phyloP scores from a whole-genome alignment of 2,797 vertebrate species.

The Poeciliopsis infans region DNA sequence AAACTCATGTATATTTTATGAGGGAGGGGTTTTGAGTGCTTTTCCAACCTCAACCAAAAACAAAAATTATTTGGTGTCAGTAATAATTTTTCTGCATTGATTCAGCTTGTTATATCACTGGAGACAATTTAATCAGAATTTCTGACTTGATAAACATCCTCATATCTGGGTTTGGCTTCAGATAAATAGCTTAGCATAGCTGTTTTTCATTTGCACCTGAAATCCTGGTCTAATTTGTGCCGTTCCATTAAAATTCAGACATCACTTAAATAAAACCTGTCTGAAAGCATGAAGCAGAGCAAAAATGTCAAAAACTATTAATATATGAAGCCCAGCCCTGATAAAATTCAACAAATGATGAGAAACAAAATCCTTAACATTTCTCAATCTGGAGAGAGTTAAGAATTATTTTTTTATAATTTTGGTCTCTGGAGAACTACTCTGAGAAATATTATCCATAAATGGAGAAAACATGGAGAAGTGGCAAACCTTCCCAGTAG shows the following conservation, averaged over 20 bases:
- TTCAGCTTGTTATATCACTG: background rate
- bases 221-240: background rate
- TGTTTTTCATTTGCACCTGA: background rate
- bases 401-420: background rate
- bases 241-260: background rate
- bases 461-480: too few species aligned
- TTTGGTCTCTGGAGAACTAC: background rate
- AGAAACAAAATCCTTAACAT: background rate
- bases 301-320: background rate
- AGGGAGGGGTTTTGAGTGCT: conserved; percentile 13
- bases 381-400: background rate
- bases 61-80: background rate
- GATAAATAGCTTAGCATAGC: background rate
- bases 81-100: background rate
- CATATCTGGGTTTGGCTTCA: background rate
- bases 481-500: too few species aligned
- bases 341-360: background rate
- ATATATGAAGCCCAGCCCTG: background rate
- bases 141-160: background rate
- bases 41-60: background rate
- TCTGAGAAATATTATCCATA: background rate
- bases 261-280: background rate
- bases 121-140: background rate
- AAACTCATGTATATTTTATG: conserved; percentile 44
- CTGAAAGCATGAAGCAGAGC: background rate